Conservation (phyloP, 2,888 invertebrate species). For the Pandemis heparana region DNA sequence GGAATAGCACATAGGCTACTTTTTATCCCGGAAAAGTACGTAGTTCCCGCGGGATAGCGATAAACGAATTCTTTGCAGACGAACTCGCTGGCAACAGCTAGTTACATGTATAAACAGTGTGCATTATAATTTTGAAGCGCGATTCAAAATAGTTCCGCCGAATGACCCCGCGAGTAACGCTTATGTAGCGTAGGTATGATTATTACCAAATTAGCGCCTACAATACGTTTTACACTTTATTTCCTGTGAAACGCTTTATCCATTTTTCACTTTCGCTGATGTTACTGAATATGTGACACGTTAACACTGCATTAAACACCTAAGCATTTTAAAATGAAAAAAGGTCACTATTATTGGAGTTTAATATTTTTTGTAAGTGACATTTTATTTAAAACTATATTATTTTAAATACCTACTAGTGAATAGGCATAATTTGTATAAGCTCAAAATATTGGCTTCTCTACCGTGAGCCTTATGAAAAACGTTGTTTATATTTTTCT, state of each 20-base stretch:
- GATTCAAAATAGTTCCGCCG: not conserved
- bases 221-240: constrained; percentile 6
- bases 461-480: not conserved
- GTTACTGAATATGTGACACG: constrained; percentile 34
- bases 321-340: constrained; percentile 53
- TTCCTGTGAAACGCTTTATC: constrained; percentile 17
- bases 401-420: not conserved
- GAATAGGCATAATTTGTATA: not conserved
- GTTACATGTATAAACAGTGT: no score
- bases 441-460: not conserved
- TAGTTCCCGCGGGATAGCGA: no score
- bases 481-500: not conserved
- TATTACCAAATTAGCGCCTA: constrained; percentile 22
- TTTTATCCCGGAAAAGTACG: no score
- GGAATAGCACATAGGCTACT: no score
- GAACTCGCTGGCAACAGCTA: no score
- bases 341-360: constrained; percentile 59
- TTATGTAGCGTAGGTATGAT: not conserved
- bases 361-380: constrained; percentile 65
- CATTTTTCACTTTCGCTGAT: constrained; percentile 28
- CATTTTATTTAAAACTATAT: not conserved
- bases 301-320: constrained; percentile 10
- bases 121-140: not conserved
- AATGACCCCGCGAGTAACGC: not conserved
- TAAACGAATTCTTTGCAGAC: no score